Evolutionary conservation across 2,113 vertebrate species (phyloP).

Genomic region (Anser cygnoides): DNA sequence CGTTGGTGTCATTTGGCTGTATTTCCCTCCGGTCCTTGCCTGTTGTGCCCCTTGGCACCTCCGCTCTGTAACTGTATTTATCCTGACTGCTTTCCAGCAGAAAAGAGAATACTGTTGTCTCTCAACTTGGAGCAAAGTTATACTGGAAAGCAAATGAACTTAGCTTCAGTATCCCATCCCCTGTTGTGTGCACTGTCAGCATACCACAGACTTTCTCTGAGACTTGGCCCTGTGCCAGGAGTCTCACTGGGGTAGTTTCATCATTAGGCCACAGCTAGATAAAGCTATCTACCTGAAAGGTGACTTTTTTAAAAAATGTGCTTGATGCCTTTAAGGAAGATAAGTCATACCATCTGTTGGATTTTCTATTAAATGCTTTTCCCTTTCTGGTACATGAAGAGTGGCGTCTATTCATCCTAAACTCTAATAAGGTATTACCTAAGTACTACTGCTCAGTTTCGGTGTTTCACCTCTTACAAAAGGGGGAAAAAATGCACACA

Average conservation of each 20-base stretch:
- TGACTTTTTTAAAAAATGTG: neutral
- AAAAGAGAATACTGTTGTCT: neutral
- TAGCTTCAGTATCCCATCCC: neutral
- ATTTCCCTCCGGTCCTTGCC: neutral
- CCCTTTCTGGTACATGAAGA: neutral
- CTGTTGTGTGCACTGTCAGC: neutral
- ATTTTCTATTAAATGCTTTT: neutral
- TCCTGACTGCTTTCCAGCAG: neutral
- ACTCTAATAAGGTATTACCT: neutral
- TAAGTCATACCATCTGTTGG: neutral
- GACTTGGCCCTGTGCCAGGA: neutral
- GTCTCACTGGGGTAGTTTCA: neutral
- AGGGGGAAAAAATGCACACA: neutral
- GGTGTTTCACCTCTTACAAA: neutral
- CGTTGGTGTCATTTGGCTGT: rapidly evolving
- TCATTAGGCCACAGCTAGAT: no score
- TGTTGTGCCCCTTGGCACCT: neutral
- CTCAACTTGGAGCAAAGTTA: neutral
- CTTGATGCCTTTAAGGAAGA: neutral
- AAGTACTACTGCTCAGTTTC: neutral
- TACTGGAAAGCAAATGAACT: neutral
- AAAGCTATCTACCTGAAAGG: neutral
- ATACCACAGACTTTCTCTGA: neutral
- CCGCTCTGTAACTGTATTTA: neutral
- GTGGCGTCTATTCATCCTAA: neutral